Evolutionary conservation across 2,797 vertebrate species (phyloP), one percentile per base, ranked within the genome.

Genomic region (Anolis apletophallus): DNA sequence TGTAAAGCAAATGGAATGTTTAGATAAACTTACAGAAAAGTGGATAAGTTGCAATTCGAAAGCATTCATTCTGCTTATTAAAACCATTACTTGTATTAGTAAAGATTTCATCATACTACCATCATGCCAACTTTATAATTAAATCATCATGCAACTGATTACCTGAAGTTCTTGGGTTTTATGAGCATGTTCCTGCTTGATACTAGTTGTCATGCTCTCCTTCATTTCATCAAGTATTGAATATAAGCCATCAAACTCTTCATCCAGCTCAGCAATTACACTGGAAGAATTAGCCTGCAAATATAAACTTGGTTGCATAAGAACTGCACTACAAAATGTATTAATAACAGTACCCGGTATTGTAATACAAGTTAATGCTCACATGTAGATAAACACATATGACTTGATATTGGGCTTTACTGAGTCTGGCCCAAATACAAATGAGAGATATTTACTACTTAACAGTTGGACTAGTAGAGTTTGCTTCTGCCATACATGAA

Each of bases 181-280:
- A 83, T 88, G 95, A 78, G 95, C 92, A 57, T 97, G 96, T 80
- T 98, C 97, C 86, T 97, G 97, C 86, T 97, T 97, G 92, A 98
- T 97, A 87, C 91, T 93, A 86, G 77, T 97, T 75, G 96, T 80
- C 98, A 98, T 98, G 72, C 92, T 97, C 87, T 96, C 97, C 74
- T 97, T 98, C 94, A 97, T 97, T 83, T 98, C 97, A 84, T 97
- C 96, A 86, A 98, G 75, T 67, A 97, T 85, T 88, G 97, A 95
- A 83, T 97, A 97, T 14, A 98, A 94, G 59, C 96, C 95, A 94
- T 98, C 98, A 93, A 99, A 98, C 92, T 99, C 98, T 93, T 97
- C 97, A 94, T 98, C 98, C 90, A 99, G 92, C 55, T 98, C 98
- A 0, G 96, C 96, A 85, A 97, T 96, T 88, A 97, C 97, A 83